Evolutionary conservation across 1,140 invertebrate genomes (phyloP).

Genomic region (Pinna nobilis): DNA sequence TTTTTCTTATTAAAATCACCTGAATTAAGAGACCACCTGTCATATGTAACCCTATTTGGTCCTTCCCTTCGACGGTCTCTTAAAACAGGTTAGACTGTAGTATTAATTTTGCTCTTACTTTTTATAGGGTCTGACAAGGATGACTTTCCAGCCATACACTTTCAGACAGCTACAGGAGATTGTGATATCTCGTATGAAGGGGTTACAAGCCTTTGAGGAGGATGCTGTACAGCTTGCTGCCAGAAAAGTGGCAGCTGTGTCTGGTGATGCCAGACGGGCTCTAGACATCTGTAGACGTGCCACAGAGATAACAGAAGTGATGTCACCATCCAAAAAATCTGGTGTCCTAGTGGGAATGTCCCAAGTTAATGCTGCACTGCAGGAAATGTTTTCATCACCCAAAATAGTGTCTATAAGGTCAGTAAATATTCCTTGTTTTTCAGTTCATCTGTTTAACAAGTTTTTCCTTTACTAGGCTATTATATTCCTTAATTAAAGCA

Average conservation of each 20-base stretch:
- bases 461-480: too few species aligned
- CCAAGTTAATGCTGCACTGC: constrained; percentile 88
- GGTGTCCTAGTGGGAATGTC: constrained; percentile 80
- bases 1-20: too few species aligned
- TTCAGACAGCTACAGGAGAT: constrained; percentile 90
- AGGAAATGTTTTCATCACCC: constrained; percentile 91
- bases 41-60: too few species aligned
- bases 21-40: too few species aligned
- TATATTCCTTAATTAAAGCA: too few species aligned
- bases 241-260: constrained; percentile 94
- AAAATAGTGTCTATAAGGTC: constrained; percentile 89
- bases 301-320: constrained; percentile 87
- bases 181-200: constrained; percentile 75
- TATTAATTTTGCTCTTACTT: neutral
- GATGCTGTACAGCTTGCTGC: constrained; percentile 94
- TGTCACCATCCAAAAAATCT: constrained; percentile 50
- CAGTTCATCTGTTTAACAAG: neutral
- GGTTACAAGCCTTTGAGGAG: constrained; percentile 71
- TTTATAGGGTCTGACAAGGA: constrained; percentile 86
- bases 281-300: constrained; percentile 94
- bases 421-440: too few species aligned
- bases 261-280: constrained; percentile 96
- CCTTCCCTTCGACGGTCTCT: too few species aligned
- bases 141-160: constrained; percentile 96
- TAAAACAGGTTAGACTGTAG: too few species aligned